Evolutionary conservation across 2,113 vertebrate species (phyloP), one percentile per base, ranked within the genome.

Genomic region (Microcebus tavaratra): DNA sequence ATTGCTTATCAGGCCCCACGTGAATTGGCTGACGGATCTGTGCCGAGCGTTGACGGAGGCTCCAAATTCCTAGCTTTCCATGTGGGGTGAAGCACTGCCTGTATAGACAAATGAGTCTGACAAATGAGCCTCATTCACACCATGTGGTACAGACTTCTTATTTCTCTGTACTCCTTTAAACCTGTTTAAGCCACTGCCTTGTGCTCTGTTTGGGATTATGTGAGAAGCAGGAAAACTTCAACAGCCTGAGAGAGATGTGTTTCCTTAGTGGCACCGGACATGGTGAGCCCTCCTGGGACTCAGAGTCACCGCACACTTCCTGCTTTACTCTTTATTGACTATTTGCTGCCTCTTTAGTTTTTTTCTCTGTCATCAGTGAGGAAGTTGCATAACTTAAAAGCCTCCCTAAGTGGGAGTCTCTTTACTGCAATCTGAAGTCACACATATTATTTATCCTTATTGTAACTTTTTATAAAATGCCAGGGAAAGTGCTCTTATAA

Each of bases 301-400:
- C 29, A 34, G 2, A 50, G 90, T 95, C 88, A 94, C 82, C 73
- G 31, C 78, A 88, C 14, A 59, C 91, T 97, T 97, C 95, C 97
- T 96, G 94, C 57, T 78, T 92, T 11, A 11, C 73, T 80, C 72
- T 94, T 94, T 81, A 94, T 79, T 78, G 93, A 95, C 89, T 61
- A 70, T 67, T 82, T 67, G 81, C 88, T 94, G 88, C 72, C 85
- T 91, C 88, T 95, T 45, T 78, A 61, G 27, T 63, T 76, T 95
- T 94, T 90, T 84, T 90, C 88, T 70, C 73, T 50, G 94, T 94
- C 91, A 89, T 78, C 93, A 81, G 93, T 65, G 48, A 93, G 95
- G 95, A 97, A 94, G 84, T 88, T 95, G 91, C 89, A 55, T 92
- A 96, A 96, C 73, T 87, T 72, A 39, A 75, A 73, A 96, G 45